A percentile compares a stretch with the other conserved stretches of the same genome.
Conservation (phyloP, 2,888 invertebrate species). For the Sarcophaga subvicina region DNA sequence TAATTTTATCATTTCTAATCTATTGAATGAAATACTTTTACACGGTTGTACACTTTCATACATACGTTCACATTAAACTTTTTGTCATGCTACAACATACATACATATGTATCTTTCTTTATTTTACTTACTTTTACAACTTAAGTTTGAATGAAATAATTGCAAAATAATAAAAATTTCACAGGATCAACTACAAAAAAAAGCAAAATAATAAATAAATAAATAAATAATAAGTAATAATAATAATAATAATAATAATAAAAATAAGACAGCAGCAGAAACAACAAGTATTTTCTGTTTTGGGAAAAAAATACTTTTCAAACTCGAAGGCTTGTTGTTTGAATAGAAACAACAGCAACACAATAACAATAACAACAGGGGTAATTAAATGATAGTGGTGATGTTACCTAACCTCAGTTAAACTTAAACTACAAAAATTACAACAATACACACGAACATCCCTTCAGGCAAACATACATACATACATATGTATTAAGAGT, state of each 20-base stretch:
- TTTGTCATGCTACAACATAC: too few relatives aligned
- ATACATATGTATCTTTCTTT: slow-evolving; percentile 26
- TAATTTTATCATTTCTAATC: slow-evolving; percentile 18
- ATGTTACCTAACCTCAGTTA: slow-evolving; percentile 52
- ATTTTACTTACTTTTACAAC: slow-evolving; percentile 36
- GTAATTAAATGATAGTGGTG: slow-evolving; percentile 34
- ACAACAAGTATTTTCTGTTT: slow-evolving; percentile 5
- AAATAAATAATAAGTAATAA: too few relatives aligned
- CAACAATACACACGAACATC: slow-evolving; percentile 10
- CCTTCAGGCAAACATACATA: background rate
- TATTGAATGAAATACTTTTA: slow-evolving; percentile 27
- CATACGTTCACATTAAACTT: background rate
- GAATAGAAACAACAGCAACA: slow-evolving; percentile 16
- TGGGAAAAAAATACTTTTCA: slow-evolving; percentile 8
- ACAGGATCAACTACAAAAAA: slow-evolving; percentile 8
- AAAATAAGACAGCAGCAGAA: background rate
- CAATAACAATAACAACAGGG: slow-evolving; percentile 18
- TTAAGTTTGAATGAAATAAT: slow-evolving; percentile 54
- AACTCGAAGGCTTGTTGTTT: slow-evolving; percentile 22
- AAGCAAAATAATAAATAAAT: background rate
- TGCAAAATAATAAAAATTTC: slow-evolving; percentile 49
- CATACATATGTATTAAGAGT: slow-evolving; percentile 6
- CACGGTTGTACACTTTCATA: background rate
- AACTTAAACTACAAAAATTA: slow-evolving; percentile 40
- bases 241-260: too few relatives aligned